Percentiles rank a stretch among this genome's conserved stretches.
Evolutionary conservation across 2,888 invertebrate species (phyloP).

Genomic region (Allolobophora icterica): DNA sequence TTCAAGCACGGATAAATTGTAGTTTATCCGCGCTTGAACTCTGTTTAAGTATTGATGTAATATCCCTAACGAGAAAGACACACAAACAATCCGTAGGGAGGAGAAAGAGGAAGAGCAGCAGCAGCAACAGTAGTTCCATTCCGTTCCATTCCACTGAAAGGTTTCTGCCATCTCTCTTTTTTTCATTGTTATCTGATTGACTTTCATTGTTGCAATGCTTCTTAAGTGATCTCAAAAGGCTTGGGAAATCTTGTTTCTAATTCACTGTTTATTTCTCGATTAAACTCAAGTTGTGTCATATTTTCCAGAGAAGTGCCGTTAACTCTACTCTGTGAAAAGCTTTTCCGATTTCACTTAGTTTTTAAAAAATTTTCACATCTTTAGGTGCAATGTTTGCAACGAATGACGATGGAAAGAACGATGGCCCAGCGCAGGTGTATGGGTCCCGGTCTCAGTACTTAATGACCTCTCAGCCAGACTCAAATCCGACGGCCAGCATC

Average conservation of each 20-base stretch:
- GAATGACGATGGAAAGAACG: neutral
- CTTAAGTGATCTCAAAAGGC: neutral
- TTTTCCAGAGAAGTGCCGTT: neutral
- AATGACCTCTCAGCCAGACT: neutral
- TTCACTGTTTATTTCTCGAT: neutral
- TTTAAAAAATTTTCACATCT: neutral
- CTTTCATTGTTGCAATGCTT: neutral
- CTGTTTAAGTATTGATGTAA: too few relatives aligned
- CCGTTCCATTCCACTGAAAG: too few relatives aligned
- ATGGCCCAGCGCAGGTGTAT: neutral
- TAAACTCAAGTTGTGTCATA: too few relatives aligned
- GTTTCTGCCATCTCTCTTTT: neutral
- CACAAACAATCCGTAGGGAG: too few relatives aligned
- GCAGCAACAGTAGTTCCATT: too few relatives aligned
- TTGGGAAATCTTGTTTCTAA: neutral
- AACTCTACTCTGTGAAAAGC: neutral
- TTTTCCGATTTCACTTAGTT: neutral
- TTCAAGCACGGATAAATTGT: too few relatives aligned
- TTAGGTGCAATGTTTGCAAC: constrained; percentile 17
- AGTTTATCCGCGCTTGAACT: too few relatives aligned
- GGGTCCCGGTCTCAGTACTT: neutral
- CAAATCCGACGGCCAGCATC: neutral
- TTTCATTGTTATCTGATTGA: neutral
- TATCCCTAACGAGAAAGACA: too few relatives aligned
- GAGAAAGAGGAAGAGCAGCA: too few relatives aligned